Evolutionary conservation across 2,113 vertebrate genomes (phyloP).

Genomic region (Bos taurus): DNA sequence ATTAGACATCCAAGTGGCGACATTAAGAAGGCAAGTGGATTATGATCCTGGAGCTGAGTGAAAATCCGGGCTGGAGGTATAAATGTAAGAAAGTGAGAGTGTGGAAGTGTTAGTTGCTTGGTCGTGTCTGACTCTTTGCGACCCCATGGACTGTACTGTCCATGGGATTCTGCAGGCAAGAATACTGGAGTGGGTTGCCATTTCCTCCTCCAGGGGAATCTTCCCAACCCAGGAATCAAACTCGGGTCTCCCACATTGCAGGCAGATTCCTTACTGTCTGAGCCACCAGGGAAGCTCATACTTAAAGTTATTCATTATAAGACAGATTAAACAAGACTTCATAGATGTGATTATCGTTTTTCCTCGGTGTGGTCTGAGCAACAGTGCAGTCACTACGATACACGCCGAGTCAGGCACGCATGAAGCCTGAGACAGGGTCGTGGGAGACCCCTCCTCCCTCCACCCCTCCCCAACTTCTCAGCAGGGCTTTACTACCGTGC

Average conservation of each 20-base stretch:
- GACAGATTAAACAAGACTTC: not conserved
- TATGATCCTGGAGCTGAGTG: not conserved
- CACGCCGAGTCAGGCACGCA: not conserved
- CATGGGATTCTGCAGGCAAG: not conserved
- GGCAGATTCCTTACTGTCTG: not conserved
- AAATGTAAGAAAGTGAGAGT: not conserved
- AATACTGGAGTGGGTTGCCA: not conserved
- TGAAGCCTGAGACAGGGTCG: not conserved
- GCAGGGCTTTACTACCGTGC: rapidly evolving
- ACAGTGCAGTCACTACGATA: not conserved
- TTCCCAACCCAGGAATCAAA: not conserved
- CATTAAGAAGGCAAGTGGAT: not conserved
- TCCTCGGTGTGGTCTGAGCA: not conserved
- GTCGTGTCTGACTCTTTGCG: not conserved
- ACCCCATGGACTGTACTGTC: not conserved
- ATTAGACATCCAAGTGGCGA: not conserved
- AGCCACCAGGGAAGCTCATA: not conserved
- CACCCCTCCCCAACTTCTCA: rapidly evolving
- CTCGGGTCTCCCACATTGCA: not conserved
- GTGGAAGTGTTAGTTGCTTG: not conserved
- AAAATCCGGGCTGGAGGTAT: not conserved
- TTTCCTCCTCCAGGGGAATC: not conserved
- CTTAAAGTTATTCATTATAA: not conserved
- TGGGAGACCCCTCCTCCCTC: not conserved
- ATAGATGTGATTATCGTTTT: not conserved